Evolutionary conservation across 2,888 invertebrate genomes (phyloP), one percentile per base, ranked within the genome.

Genomic region (Platycheirus albimanus): DNA sequence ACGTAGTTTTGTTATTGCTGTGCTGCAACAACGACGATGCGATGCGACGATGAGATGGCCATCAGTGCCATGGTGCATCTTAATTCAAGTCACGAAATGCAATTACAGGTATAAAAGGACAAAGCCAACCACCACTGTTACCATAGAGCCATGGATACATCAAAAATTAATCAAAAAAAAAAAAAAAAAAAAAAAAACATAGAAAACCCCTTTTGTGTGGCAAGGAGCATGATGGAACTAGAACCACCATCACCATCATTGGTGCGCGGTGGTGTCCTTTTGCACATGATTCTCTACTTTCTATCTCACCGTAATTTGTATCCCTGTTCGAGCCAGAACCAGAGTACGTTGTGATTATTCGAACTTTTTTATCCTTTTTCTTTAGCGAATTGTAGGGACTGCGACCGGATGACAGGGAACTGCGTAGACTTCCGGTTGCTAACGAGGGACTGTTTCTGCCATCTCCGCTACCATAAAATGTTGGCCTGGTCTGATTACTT

Each of bases 281-380:
- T 30, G 19, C 8, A 66, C 51, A 19, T 47, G 61, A 49, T 58
- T 81, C 61, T 66, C n/a, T 61, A 13, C 41, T 1, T n/a, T n/a
- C 38, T 28, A 3, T 24, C 77, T 76, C 71, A 76, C 77, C 81
- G 77, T 77, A 81, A 77, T 71, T 66, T 63, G 49, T 67, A 63
- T 81, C 77, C 77, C 71, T 77, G 71, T 56, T 71, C 47, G 71
- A 66, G 15, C 63, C 61, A 45, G 76, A 74, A 24, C 67, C 75
- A 38, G 54, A 87, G 63, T 88, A 89, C 76, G 89, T 88, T 74
- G 91, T 90, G 47, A 91, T 89, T 85, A 91, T 91, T 83, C 91
- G 88, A 52, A 91, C 91, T 75, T 88, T 88, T 86, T 91, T 91
- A 83, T 89, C 89, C 86, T 90, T 91, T 66, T 88, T 88, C 28